Evolutionary conservation across 2,888 invertebrate species (phyloP), one percentile per base, ranked within the genome.

Genomic region (Tachystola acroxantha): DNA sequence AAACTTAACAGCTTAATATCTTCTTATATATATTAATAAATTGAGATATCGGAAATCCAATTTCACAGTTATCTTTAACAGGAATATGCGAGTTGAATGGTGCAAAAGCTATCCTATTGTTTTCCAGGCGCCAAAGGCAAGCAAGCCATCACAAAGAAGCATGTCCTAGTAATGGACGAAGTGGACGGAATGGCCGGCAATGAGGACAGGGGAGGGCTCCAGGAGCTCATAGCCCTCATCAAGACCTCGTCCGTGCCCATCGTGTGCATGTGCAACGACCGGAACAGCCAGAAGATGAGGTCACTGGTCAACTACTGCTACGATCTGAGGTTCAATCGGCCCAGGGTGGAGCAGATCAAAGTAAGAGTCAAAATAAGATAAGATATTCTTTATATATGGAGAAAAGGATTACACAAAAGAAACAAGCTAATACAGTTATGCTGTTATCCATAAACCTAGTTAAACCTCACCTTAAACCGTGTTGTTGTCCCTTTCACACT

Each of bases 141-240:
- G 40, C 81, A 88, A 42, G 86, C 88, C 0, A 85, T 91, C 0
- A 88, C 90, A 0, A 91, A 91, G 50, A 96, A 95, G 58, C 96
- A 97, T 64, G 96, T 96, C 9, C 79, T 99, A 5, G 89, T 99
- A n/a, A 99, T 99, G 99, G 99, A 99, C 64, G 99, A 99, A 89
- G 99, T 99, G 0, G 99, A 99, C 66, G 99, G 99, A 6, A 99
- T 99, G 98, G 96, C 98, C 0, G 99, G 99, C 2, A 99, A 99
- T 71, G 97, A 99, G 76, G 99, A 99, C 75, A 90, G 99, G 53
- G 99, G 99, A 12, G 99, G 99, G 27, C 91, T 99, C 34, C 95
- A 97, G 78, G 99, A 99, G 78, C 79, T 99, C 29, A 97, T 99
- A 40, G 85, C 88, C 7, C 87, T 99, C 11, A 98, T 99, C 45